A percentile compares a stretch with the other conserved stretches of the same genome.
Evolutionary conservation across 2,113 vertebrate species (phyloP).

Genomic region (Serilophus lunatus): DNA sequence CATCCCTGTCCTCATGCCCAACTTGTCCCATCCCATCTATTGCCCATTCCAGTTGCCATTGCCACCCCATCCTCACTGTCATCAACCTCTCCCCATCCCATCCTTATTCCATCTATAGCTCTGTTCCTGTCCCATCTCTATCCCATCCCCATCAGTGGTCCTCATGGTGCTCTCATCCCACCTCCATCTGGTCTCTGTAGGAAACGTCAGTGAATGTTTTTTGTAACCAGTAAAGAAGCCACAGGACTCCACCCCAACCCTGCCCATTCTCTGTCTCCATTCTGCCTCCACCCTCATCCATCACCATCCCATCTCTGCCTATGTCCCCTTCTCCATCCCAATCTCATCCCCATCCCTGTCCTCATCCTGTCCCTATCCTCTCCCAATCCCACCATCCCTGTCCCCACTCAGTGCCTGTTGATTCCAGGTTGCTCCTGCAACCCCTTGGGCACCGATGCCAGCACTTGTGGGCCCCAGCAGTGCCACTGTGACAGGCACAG

Average conservation of each 20-base stretch:
- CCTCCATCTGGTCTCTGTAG: not conserved
- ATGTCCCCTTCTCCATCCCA: not conserved
- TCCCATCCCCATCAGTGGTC: not conserved
- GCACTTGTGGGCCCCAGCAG: slow-evolving; percentile 80
- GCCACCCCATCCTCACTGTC: not conserved
- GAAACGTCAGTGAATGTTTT: too few species aligned
- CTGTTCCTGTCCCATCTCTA: not conserved
- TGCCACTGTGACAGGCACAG: slow-evolving; percentile 84
- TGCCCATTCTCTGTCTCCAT: not conserved
- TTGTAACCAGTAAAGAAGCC: too few species aligned
- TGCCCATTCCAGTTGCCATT: not conserved
- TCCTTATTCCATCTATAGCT: not conserved
- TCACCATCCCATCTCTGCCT: not conserved
- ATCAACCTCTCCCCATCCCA: not conserved
- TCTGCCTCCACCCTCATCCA: not conserved
- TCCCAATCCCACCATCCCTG: not conserved
- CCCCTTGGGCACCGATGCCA: slow-evolving; percentile 81
- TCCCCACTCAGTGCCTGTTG: not conserved
- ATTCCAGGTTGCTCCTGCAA: slow-evolving; percentile 90
- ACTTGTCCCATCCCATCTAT: not conserved
- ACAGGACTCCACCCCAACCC: not conserved
- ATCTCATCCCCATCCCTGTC: not conserved
- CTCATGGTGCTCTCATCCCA: not conserved
- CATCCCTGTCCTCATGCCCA: not conserved
- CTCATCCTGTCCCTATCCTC: not conserved